A percentile compares a stretch with the other conserved stretches of the same genome.
Conservation (phyloP, 2,797 vertebrate genomes). For the Hyperoplus immaculatus region DNA sequence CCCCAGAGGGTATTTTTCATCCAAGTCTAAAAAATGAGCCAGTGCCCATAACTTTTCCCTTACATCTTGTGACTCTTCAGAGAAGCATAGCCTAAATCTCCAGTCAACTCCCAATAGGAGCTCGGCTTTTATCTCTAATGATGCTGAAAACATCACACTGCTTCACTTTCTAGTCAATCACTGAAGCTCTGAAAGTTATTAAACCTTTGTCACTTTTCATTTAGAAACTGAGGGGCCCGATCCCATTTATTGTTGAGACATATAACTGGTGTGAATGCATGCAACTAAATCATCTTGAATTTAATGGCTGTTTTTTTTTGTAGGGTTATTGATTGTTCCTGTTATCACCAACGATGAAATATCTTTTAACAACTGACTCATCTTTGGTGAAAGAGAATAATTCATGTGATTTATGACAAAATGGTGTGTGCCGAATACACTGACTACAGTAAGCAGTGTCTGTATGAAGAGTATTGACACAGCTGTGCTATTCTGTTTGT, state of each 20-base stretch:
- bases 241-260: slow-evolving; percentile 26
- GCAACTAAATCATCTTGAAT: slow-evolving; percentile 15
- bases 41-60: slow-evolving; percentile 52
- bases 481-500: slow-evolving; percentile 26
- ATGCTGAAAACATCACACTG: slow-evolving; percentile 60
- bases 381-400: slow-evolving; percentile 11
- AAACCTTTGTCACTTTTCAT: slow-evolving; percentile 64
- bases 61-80: slow-evolving; percentile 68
- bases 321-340: slow-evolving; percentile 24
- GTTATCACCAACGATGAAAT: slow-evolving; percentile 17
- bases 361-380: slow-evolving; percentile 31
- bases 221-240: slow-evolving; percentile 24
- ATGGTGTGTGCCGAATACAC: background rate
- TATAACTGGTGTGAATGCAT: background rate
- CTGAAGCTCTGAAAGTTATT: slow-evolving; percentile 54
- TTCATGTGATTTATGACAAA: slow-evolving; percentile 1
- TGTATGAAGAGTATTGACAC: background rate
- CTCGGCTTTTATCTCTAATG: slow-evolving; percentile 68
- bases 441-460: background rate
- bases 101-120: slow-evolving; percentile 50
- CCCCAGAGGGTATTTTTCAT: slow-evolving; percentile 54
- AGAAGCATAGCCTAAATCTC: slow-evolving; percentile 53
- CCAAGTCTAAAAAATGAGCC: slow-evolving; percentile 44
- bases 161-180: slow-evolving; percentile 63
- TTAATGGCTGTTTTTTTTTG: slow-evolving; percentile 5